Conservation (phyloP, 2,888 invertebrate species). For the Resseliella maxima region DNA sequence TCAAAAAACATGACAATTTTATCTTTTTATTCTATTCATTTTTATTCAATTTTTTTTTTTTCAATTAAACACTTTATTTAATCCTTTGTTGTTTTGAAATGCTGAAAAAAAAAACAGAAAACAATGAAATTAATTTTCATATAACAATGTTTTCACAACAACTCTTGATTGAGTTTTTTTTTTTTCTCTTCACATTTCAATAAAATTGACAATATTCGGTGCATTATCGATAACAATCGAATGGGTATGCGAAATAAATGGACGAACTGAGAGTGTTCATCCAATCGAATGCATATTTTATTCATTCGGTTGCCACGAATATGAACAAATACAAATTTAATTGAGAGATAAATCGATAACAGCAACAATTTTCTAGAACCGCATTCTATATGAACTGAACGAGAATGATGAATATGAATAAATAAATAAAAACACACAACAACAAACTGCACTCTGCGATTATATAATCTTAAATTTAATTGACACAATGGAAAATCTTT, state of each 20-base stretch:
- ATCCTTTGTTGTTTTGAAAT: background rate
- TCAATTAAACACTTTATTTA: background rate
- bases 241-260: background rate
- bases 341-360: background rate
- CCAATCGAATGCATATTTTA: background rate
- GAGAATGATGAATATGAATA: too few relatives aligned
- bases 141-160: too few relatives aligned
- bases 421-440: too few relatives aligned
- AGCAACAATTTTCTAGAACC: background rate
- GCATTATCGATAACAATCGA: background rate
- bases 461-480: conserved; percentile 33
- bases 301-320: conserved; percentile 18
- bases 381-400: background rate
- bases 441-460: background rate
- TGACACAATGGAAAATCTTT: background rate
- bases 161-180: too few relatives aligned
- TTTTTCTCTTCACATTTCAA: too few relatives aligned
- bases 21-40: background rate
- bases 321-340: background rate
- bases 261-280: too few relatives aligned
- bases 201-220: background rate
- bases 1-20: background rate
- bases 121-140: background rate
- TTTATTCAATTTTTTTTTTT: too few relatives aligned
- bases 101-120: background rate